A percentile compares a stretch with the other conserved stretches of the same genome.
phyloP scores from a whole-genome alignment of 2,113 vertebrate species.

The Dasyprocta punctata region DNA sequence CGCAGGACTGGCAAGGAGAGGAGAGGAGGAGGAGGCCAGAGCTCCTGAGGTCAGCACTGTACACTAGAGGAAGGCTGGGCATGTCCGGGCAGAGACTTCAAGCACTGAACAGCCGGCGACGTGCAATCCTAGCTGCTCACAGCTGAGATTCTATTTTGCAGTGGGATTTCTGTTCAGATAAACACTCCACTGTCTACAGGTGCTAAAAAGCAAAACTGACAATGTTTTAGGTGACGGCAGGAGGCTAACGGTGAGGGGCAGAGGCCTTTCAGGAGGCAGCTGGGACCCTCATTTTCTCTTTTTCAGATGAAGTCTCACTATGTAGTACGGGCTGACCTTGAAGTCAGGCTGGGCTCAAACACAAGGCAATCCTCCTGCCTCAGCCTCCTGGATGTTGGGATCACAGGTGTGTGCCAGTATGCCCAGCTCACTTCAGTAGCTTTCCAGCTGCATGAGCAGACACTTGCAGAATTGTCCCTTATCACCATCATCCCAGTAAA shows the following conservation, averaged over 20 bases:
- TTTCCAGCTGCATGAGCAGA: background rate
- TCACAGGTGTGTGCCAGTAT: background rate
- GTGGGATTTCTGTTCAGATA: slow-evolving; percentile 45
- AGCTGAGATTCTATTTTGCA: slow-evolving; percentile 10
- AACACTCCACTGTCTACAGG: background rate
- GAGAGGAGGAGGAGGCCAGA: background rate
- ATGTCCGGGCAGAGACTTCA: slow-evolving; percentile 79
- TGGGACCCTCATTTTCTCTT: background rate
- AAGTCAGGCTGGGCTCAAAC: background rate
- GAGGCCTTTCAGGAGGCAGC: background rate
- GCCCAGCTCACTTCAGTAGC: background rate
- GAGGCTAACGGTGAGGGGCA: background rate
- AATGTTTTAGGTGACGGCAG: background rate
- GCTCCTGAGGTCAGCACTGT: slow-evolving; percentile 67
- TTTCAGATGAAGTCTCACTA: background rate
- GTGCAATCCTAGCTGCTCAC: background rate
- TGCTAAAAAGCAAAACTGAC: background rate
- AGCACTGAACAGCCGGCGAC: slow-evolving; percentile 2
- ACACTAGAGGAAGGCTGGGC: slow-evolving; percentile 56
- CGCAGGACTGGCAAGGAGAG: background rate
- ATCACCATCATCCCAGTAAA: background rate
- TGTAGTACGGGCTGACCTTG: background rate
- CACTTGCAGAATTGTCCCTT: slow-evolving; percentile 4
- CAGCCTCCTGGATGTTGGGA: background rate
- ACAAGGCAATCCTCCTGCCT: background rate